Base-by-base conservation (phyloP, 2,797 vertebrate genomes). In the Vireo griseus region DNA sequence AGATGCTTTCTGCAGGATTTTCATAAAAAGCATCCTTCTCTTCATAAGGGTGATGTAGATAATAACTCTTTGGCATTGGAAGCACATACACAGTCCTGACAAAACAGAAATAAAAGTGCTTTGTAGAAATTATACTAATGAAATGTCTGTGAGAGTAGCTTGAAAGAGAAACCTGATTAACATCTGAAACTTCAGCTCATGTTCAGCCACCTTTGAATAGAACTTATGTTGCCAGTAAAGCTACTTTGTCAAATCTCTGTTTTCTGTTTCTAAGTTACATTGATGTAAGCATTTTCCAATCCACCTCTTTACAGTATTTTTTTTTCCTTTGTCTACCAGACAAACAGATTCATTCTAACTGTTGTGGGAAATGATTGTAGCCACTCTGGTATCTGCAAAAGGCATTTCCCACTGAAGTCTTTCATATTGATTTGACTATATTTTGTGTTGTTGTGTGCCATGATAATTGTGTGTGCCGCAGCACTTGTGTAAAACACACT, bases 91-190 rank as follows among this genome's bases (percentile, higher is more conserved):
- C 16, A 28, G 35, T 83, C 57, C 59, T 78, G 80, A 91, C 80
- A 85, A 96, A 89, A 88, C 33, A 89, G 80, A 85, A 94, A 89
- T 80, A 69, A 63, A 92, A 82, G 67, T 89, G 62, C 83, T 93
- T 66, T 86, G 52, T 86, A 67, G 72, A 84, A 92, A 83, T 92
- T 92, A 74, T 7, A 86, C 65, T 89, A 90, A 87, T 88, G 89
- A 89, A 93, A 85, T 57, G 19, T 82, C 35, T 69, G 39, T 63
- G 75, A 86, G 88, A 67, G 35, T 58, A 72, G 65, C 68, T 84
- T 88, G 66, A 90, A 95, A 86, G 92, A 76, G 66, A 81, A 75
- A 88, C 47, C 48, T 67, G 57, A 77, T 89, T 85, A 92, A 83
- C 61, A 76, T 71, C 63, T 79, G 84, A 88, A 94, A 77, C 78